Percentiles rank a stretch among this genome's conserved stretches.
phyloP scores from a whole-genome alignment of 2,113 vertebrate species.

The Amazona guildingii region DNA sequence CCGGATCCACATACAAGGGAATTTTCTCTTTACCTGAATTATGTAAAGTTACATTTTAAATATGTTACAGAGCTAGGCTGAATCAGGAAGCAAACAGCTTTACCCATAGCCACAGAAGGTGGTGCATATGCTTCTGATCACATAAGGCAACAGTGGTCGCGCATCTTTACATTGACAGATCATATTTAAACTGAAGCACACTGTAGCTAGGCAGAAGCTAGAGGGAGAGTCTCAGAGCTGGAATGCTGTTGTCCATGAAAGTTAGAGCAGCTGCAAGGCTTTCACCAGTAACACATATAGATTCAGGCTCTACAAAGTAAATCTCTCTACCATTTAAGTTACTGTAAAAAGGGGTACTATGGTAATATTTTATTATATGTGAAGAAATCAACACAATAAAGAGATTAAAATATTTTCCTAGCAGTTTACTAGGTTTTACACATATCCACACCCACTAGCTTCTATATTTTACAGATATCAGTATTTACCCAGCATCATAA shows the following conservation, averaged over 20 bases:
- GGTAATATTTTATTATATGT: background rate
- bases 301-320: background rate
- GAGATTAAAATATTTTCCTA: background rate
- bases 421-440: background rate
- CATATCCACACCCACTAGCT: background rate
- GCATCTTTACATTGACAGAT: background rate
- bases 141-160: accelerated
- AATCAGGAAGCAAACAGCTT: background rate
- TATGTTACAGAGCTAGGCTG: background rate
- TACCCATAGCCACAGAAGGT: background rate
- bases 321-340: background rate
- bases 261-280: background rate
- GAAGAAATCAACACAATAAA: background rate
- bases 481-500: background rate
- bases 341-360: background rate
- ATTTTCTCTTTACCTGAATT: background rate
- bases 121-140: background rate
- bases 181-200: background rate
- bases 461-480: background rate
- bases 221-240: too few species aligned
- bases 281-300: background rate
- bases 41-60: accelerated
- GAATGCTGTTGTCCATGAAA: background rate
- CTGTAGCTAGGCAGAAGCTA: background rate
- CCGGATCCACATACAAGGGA: accelerated